Base-by-base conservation (phyloP, 2,113 vertebrate species). In the Hemichromis elongatus region DNA sequence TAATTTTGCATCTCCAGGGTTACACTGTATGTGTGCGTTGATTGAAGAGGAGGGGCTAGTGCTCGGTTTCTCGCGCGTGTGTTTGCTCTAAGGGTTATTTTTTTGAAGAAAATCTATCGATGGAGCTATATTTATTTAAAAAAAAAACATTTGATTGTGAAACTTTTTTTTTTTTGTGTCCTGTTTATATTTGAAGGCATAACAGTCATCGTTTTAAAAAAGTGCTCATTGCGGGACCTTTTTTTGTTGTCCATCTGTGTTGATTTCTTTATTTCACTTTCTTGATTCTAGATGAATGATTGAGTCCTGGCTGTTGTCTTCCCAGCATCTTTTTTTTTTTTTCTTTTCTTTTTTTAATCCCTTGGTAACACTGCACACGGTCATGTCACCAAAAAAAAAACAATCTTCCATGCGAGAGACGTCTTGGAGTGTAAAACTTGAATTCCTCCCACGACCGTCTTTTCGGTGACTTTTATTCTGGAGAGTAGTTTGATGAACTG, bases 101-200 rank as follows among this genome's bases (percentile, higher is more conserved):
- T 78, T 84, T 68, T 80, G 35, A 84, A 89, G 83, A 90, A 84
- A 90, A 89, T 89, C 75, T 88, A 90, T 91, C 53, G 88, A 77
- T 89, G 79, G 90, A 92, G 86, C 83, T 92, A 82, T 95, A 94
- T 94, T 95, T 92, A 95, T 94, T 94, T 92, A 5, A 92, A 57
- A 57, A 57, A 57, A 28, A 92, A 92, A 63, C 77, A 45, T 80
- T 91, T 90, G 87, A 89, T 91, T 92, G 90, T 94, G 90, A 92
- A 92, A 90, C 26, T 63, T 37, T 33, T 14, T 14, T 86, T 85
- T 90, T 85, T 90, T 18, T 52, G 19, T 68, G 87, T 92, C 83
- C 81, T 90, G 86, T 86, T 87, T 82, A 88, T 90, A 77, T 93
- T 89, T 91, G 89, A 94, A 94, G 89, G 85, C 56, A 70, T 42